A percentile compares a stretch with the other conserved stretches of the same genome.
These are phyloP conservation scores for Holacanthella duospinosa DNA, from an alignment of 2,888 invertebrate genomes.

Conservation along the genomic window DNA sequence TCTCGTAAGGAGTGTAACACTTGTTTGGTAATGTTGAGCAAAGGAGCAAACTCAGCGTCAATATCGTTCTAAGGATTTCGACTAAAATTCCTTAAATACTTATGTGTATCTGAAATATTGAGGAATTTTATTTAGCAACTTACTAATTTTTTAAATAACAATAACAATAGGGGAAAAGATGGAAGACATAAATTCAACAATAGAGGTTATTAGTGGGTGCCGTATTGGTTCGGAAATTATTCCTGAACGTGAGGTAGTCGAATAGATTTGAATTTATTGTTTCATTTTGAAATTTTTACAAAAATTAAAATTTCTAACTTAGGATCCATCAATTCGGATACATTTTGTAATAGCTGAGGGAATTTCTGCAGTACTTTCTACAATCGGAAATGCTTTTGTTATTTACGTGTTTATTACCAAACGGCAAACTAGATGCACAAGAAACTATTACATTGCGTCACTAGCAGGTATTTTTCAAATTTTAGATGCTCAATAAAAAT, in stretches of 20 bases:
- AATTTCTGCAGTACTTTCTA: conserved; percentile 41
- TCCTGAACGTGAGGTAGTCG: not conserved
- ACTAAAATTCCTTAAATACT: too few relatives aligned
- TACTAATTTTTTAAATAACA: too few relatives aligned
- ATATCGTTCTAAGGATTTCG: too few relatives aligned
- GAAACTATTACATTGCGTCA: conserved; percentile 84
- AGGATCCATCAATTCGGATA: not conserved
- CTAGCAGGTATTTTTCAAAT: conserved; percentile 50
- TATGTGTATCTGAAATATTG: too few relatives aligned
- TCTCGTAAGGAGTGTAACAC: too few relatives aligned
- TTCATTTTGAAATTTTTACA: not conserved
- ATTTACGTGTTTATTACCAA: conserved; percentile 71
- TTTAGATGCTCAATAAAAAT: not conserved
- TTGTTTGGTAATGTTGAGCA: too few relatives aligned
- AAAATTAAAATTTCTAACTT: not conserved
- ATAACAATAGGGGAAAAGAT: too few relatives aligned
- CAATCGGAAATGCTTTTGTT: conserved; percentile 73
- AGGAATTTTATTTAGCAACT: too few relatives aligned
- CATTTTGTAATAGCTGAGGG: not conserved
- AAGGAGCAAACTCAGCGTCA: too few relatives aligned
- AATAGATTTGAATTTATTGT: not conserved
- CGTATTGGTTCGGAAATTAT: not conserved
- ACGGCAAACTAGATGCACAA: conserved; percentile 62
- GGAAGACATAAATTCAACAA: not conserved
- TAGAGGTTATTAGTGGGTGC: not conserved